Conservation (phyloP, 2,888 invertebrate species). For the Crematogaster levior region DNA sequence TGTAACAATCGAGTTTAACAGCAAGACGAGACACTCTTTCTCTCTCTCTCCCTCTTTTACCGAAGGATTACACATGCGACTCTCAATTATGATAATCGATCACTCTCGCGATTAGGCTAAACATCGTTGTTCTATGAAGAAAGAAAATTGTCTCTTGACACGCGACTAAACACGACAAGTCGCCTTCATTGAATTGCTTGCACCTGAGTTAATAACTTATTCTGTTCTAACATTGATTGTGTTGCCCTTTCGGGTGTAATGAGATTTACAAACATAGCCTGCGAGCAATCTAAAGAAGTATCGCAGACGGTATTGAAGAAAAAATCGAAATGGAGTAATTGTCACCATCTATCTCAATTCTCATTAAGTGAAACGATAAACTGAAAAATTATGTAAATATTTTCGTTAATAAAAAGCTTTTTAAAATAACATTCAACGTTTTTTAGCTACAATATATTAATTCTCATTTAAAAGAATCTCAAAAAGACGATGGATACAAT, state of each 20-base stretch:
- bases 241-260: conserved; percentile 41
- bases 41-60: no score
- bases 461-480: not conserved
- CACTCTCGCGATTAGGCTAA: conserved; percentile 6
- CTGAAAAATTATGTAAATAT: no score
- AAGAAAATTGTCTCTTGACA: conserved; percentile 20
- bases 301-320: not conserved
- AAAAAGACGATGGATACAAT: not conserved
- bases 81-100: not conserved
- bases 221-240: conserved; percentile 14
- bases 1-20: not conserved
- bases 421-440: not conserved
- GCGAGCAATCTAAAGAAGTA: not conserved
- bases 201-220: conserved; percentile 15
- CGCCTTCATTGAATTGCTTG: conserved; percentile 14
- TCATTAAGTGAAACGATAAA: not conserved
- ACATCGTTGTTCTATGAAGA: not conserved
- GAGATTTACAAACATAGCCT: conserved; percentile 38
- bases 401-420: not conserved
- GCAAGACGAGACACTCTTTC: not conserved
- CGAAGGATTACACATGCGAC: not conserved
- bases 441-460: not conserved
- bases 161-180: conserved; percentile 13
- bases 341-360: not conserved
- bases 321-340: conserved; percentile 25